A percentile compares a stretch with the other conserved stretches of the same genome.
Evolutionary conservation across 2,888 invertebrate species (phyloP).

Genomic region (Phymatocera aterrima): DNA sequence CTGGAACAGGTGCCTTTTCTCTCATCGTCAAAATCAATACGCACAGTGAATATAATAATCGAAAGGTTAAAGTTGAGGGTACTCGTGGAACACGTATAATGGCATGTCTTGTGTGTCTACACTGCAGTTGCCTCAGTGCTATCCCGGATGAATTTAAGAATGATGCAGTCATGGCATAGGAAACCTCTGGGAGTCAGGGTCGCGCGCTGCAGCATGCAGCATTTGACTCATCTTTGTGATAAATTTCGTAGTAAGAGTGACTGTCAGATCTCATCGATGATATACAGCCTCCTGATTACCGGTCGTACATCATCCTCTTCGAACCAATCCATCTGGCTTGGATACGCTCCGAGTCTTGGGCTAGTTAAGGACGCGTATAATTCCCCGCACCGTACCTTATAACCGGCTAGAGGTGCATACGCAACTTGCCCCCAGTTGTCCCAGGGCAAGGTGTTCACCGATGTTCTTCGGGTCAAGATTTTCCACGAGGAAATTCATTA

Average conservation of each 20-base stretch:
- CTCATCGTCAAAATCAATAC: neutral
- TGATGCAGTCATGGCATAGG: constrained; percentile 41
- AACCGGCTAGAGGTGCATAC: neutral
- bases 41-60: neutral
- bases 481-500: neutral
- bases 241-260: constrained; percentile 48
- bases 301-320: constrained; percentile 39
- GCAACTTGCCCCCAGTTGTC: constrained; percentile 37
- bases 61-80: constrained; percentile 9
- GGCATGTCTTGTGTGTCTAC: neutral
- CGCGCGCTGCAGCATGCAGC: neutral
- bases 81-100: neutral
- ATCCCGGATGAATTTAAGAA: neutral
- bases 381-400: neutral
- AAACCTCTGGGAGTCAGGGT: constrained; percentile 25
- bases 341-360: constrained; percentile 41
- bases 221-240: constrained; percentile 46
- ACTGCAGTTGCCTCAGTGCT: neutral
- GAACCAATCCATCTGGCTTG: constrained; percentile 46
- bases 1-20: neutral
- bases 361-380: constrained; percentile 40
- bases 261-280: constrained; percentile 48
- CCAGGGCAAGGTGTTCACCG: constrained; percentile 24
- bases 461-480: constrained; percentile 3
- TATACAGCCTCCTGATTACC: constrained; percentile 43